Conservation (phyloP, 2,888 invertebrate genomes). For the Lymantria dispar region DNA sequence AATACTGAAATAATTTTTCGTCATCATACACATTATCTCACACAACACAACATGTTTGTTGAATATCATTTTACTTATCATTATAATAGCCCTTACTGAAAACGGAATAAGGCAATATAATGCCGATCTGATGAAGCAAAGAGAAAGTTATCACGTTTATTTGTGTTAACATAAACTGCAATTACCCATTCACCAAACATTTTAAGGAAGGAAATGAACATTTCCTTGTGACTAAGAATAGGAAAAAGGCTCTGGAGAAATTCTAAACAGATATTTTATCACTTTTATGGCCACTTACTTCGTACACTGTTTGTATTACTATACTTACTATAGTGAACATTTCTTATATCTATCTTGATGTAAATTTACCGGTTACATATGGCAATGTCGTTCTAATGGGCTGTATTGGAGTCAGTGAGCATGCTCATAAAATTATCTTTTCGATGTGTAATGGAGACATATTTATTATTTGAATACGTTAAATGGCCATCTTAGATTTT, state of each 20-base stretch:
- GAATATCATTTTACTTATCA: no score
- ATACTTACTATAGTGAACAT: constrained; percentile 34
- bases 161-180: constrained; percentile 71
- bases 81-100: no score
- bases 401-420: constrained; percentile 24
- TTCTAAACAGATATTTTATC: constrained; percentile 80
- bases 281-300: constrained; percentile 60
- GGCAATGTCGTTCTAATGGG: constrained; percentile 21
- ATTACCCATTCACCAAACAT: constrained; percentile 69
- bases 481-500: constrained; percentile 1
- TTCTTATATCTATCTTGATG: constrained; percentile 26
- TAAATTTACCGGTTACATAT: constrained; percentile 20
- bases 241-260: constrained; percentile 53
- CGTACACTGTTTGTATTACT: not conserved
- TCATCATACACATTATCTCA: no score
- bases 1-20: no score
- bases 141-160: constrained; percentile 60
- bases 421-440: constrained; percentile 16
- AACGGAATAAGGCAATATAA: constrained; percentile 10
- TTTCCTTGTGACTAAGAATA: constrained; percentile 46
- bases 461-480: constrained; percentile 5
- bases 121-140: constrained; percentile 33
- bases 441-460: constrained; percentile 8
- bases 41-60: no score
- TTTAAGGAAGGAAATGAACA: constrained; percentile 63